phyloP scores from a whole-genome alignment of 2,797 vertebrate genomes.

The Pseudochaenichthys georgianus region DNA sequence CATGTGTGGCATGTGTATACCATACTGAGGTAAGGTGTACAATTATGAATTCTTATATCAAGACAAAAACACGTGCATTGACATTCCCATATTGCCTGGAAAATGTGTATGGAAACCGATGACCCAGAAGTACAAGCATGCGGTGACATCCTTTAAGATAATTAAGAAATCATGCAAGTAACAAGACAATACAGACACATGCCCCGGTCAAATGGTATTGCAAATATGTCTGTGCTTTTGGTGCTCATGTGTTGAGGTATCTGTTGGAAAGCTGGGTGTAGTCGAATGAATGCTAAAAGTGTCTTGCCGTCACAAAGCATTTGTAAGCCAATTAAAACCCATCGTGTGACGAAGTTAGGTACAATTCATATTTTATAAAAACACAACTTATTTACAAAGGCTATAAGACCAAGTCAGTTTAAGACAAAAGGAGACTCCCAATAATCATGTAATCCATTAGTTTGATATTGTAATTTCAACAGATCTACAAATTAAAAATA shows the following conservation, averaged over 20 bases:
- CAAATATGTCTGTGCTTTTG: not conserved
- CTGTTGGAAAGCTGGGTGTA: not conserved
- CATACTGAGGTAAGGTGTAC: conserved; percentile 30
- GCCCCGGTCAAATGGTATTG: conserved; percentile 22
- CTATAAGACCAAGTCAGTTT: conserved; percentile 29
- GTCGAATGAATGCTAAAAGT: not conserved
- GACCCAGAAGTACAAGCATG: conserved; percentile 59
- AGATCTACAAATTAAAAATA: conserved; percentile 9
- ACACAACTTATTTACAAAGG: conserved; percentile 8
- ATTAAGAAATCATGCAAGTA: conserved; percentile 66
- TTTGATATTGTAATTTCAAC: not conserved
- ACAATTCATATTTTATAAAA: not conserved
- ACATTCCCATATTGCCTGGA: conserved; percentile 32
- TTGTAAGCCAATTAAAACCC: not conserved
- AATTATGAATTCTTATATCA: conserved; percentile 54
- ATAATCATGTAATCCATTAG: not conserved
- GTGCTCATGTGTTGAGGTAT: not conserved
- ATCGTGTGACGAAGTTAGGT: not conserved
- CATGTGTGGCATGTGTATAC: conserved; percentile 25
- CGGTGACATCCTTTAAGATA: conserved; percentile 46
- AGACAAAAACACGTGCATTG: conserved; percentile 43
- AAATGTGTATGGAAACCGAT: conserved; percentile 12
- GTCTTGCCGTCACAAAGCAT: not conserved
- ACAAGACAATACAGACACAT: conserved; percentile 50
- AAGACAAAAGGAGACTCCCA: conserved; percentile 2